phyloP scores from a whole-genome alignment of 2,888 invertebrate species.

The Fragum fragum region DNA sequence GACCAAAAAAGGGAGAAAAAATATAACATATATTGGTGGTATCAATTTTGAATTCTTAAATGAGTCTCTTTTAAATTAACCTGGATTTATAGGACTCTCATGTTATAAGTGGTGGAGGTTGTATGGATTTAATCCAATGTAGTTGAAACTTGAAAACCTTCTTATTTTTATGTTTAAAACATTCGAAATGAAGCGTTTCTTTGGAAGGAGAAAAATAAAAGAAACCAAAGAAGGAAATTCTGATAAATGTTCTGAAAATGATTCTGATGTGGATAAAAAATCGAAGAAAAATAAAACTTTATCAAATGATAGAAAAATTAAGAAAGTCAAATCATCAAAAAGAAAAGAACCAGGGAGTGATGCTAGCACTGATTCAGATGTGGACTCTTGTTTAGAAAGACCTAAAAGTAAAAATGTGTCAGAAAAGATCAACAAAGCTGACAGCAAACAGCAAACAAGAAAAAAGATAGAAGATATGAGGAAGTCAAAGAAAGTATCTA shows the following conservation, averaged over 20 bases:
- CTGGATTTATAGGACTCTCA: too few relatives aligned
- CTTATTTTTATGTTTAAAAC: too few relatives aligned
- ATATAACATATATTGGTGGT: too few relatives aligned
- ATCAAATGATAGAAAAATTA: neutral
- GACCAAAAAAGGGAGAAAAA: too few relatives aligned
- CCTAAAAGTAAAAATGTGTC: neutral
- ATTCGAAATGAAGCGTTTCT: constrained; percentile 4
- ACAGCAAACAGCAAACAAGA: neutral
- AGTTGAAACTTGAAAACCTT: too few relatives aligned
- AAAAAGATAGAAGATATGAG: neutral
- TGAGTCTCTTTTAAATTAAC: too few relatives aligned
- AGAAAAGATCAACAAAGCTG: neutral
- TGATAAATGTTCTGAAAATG: constrained; percentile 11
- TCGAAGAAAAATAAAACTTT: neutral
- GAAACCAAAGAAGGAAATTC: neutral
- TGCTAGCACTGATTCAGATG: neutral
- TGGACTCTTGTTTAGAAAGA: neutral
- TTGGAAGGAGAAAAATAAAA: constrained; percentile 9
- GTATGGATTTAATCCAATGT: too few relatives aligned
- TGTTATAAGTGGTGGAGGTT: too few relatives aligned
- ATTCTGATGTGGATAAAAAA: neutral
- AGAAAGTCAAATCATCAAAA: neutral
- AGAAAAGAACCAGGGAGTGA: neutral
- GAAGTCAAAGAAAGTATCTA: neutral
- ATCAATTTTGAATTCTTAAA: too few relatives aligned